phyloP scores from a whole-genome alignment of 2,113 vertebrate genomes.

The Limanda limanda region DNA sequence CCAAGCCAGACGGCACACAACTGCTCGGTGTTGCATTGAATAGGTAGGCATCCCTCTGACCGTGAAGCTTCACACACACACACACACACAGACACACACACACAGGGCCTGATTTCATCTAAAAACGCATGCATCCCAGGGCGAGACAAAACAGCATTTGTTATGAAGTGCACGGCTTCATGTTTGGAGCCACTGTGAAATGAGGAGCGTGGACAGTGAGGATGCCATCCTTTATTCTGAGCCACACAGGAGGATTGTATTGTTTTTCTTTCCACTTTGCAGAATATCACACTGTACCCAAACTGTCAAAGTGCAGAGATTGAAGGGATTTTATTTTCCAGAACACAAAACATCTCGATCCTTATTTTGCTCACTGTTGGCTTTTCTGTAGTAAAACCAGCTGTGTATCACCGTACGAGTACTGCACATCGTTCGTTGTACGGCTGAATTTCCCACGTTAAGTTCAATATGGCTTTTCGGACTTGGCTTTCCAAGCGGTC shows the following conservation, averaged over 20 bases:
- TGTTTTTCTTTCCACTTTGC: not conserved
- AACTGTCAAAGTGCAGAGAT: constrained; percentile 42
- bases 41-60: constrained; percentile 60
- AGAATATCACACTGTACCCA: constrained; percentile 35
- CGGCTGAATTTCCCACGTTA: no score
- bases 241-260: constrained; percentile 16
- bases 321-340: constrained; percentile 22
- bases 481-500: not conserved
- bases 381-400: not conserved
- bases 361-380: not conserved
- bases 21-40: constrained; percentile 48
- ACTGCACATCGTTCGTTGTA: not conserved
- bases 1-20: constrained; percentile 47
- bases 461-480: no score
- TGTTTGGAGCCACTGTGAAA: constrained; percentile 49
- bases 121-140: constrained; percentile 42
- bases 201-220: constrained; percentile 33
- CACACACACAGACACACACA: constrained; percentile 13
- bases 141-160: constrained; percentile 57
- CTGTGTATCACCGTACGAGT: not conserved
- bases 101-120: constrained; percentile 59
- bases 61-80: constrained; percentile 53
- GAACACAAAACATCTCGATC: constrained; percentile 1
- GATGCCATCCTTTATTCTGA: constrained; percentile 48
- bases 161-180: constrained; percentile 46